Conservation (phyloP, 2,113 vertebrate genomes). For the Leucopsar rothschildi region DNA sequence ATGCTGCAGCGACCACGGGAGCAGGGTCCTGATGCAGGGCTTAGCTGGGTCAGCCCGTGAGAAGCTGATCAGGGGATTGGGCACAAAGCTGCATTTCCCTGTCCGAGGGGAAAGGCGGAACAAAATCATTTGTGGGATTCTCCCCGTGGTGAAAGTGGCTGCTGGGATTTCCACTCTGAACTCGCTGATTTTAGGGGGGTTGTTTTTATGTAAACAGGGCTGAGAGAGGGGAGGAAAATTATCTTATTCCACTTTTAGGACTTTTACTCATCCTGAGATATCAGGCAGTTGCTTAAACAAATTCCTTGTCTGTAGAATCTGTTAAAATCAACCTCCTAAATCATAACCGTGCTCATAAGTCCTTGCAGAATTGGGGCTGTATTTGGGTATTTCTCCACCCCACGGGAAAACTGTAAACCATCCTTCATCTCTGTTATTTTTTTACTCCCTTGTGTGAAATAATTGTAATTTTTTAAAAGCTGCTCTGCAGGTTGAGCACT, state of each 20-base stretch:
- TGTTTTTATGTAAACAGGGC: neutral
- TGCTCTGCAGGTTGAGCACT: neutral
- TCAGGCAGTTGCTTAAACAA: neutral
- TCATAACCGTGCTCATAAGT: fast-evolving
- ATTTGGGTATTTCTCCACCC: neutral
- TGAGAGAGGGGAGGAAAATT: neutral
- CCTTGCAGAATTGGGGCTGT: neutral
- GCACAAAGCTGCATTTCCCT: neutral
- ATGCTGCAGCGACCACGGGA: neutral
- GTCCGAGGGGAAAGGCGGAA: neutral
- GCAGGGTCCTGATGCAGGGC: neutral
- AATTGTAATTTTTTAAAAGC: neutral
- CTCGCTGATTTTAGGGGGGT: neutral
- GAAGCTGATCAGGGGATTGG: neutral
- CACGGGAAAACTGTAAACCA: neutral
- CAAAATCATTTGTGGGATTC: neutral
- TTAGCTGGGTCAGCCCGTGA: neutral
- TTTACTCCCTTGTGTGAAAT: neutral
- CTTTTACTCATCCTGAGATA: neutral
- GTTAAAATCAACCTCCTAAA: neutral
- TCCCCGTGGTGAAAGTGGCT: neutral
- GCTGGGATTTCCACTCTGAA: neutral
- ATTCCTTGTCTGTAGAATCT: fast-evolving
- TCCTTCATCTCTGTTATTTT: fast-evolving
- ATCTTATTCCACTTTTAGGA: neutral